Evolutionary conservation across 1,140 invertebrate species (phyloP).

Genomic region (Calycopis cecrops): DNA sequence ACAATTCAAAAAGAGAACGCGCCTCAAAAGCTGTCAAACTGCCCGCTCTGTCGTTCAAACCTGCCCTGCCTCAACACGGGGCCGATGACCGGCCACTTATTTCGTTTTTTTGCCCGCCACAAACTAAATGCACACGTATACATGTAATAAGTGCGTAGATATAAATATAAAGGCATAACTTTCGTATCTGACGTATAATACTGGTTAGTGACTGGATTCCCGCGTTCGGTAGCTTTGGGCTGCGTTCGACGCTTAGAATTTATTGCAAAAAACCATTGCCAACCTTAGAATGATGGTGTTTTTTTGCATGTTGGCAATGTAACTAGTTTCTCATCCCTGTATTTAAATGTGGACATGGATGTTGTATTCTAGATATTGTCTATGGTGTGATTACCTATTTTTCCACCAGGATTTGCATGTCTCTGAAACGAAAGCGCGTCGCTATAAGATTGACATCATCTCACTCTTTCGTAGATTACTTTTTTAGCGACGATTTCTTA

Average conservation of each 20-base stretch:
- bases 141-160: conserved; percentile 55
- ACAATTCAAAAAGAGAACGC: conserved; percentile 63
- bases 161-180: conserved; percentile 59
- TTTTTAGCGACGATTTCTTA: no score
- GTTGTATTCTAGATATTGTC: no score
- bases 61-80: conserved; percentile 62
- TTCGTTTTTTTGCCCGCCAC: conserved; percentile 64
- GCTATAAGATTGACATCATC: no score
- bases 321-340: not conserved
- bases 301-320: not conserved
- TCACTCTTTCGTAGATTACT: no score
- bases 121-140: conserved; percentile 58
- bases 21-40: conserved; percentile 63
- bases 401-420: no score
- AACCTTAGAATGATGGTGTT: conserved; percentile 4
- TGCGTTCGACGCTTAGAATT: conserved; percentile 21
- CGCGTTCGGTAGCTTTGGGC: conserved; percentile 43
- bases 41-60: conserved; percentile 49
- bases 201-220: conserved; percentile 56
- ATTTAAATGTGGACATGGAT: no score
- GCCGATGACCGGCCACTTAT: conserved; percentile 59
- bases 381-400: no score
- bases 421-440: no score
- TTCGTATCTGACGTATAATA: conserved; percentile 51
- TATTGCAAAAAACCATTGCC: conserved; percentile 13